A percentile compares a stretch with the other conserved stretches of the same genome.
Evolutionary conservation across 1,140 invertebrate species (phyloP).

Genomic region (Aphelinus certus): DNA sequence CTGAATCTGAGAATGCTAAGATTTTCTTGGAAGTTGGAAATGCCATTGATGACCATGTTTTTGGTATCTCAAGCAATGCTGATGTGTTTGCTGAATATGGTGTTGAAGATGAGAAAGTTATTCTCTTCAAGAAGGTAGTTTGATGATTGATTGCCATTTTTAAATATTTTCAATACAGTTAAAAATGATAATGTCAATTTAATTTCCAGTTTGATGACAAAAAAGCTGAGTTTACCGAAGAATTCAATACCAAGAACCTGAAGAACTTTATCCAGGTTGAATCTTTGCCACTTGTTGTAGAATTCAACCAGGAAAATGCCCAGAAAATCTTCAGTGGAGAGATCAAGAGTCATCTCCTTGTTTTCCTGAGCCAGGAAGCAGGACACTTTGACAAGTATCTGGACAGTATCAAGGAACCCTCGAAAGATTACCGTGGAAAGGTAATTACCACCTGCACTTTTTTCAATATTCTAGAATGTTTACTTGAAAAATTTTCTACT

Average conservation of each 20-base stretch:
- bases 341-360: slow-evolving; percentile 93
- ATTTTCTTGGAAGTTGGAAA: slow-evolving; percentile 83
- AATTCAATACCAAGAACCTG: slow-evolving; percentile 74
- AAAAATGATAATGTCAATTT: neutral
- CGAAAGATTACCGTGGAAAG: slow-evolving; percentile 89
- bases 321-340: slow-evolving; percentile 98
- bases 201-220: slow-evolving; percentile 90
- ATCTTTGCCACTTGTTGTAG: slow-evolving; percentile 91
- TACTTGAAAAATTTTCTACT: neutral
- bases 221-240: slow-evolving; percentile 80
- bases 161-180: neutral
- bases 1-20: slow-evolving; percentile 81
- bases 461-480: no score
- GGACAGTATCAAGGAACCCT: slow-evolving; percentile 80
- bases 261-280: slow-evolving; percentile 88
- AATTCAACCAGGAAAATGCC: slow-evolving; percentile 98
- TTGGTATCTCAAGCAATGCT: slow-evolving; percentile 84
- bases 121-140: slow-evolving; percentile 90
- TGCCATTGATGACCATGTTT: slow-evolving; percentile 86
- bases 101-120: slow-evolving; percentile 77
- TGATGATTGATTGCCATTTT: neutral
- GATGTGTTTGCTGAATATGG: slow-evolving; percentile 81
- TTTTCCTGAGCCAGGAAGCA: slow-evolving; percentile 92
- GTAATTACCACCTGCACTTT: slow-evolving; percentile 60
- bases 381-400: slow-evolving; percentile 84